phyloP scores from a whole-genome alignment of 2,888 invertebrate species.

The Hartigia nigra region DNA sequence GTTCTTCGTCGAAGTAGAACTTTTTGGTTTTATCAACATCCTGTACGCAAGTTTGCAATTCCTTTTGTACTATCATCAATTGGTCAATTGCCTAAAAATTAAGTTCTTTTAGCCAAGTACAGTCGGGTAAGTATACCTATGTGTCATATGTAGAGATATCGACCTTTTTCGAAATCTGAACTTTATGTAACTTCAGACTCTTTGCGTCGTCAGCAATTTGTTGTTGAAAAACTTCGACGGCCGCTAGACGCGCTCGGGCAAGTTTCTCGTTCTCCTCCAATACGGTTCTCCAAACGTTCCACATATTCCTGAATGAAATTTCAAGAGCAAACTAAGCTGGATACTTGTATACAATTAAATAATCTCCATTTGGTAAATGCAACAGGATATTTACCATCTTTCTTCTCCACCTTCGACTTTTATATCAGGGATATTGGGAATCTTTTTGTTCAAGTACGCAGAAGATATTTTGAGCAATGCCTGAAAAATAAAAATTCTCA shows the following conservation, averaged over 20 bases:
- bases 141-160: neutral
- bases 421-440: conserved; percentile 91
- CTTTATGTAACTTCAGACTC: conserved; percentile 83
- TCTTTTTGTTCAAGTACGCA: conserved; percentile 92
- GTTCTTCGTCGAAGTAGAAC: conserved; percentile 94
- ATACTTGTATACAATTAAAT: neutral
- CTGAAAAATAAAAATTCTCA: conserved; percentile 66
- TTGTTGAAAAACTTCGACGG: conserved; percentile 94
- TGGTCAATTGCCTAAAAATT: conserved; percentile 79
- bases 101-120: neutral
- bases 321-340: conserved; percentile 7
- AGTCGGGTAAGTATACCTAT: neutral
- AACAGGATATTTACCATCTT: conserved; percentile 77
- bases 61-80: conserved; percentile 88
- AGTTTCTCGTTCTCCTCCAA: conserved; percentile 95
- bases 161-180: conserved; percentile 84
- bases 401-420: conserved; percentile 91
- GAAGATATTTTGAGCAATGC: conserved; percentile 91
- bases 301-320: conserved; percentile 83
- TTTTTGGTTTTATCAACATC: conserved; percentile 96
- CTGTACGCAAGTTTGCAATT: conserved; percentile 84
- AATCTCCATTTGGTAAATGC: neutral
- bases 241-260: conserved; percentile 89
- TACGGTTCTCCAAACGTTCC: conserved; percentile 97
- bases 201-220: conserved; percentile 95